phyloP scores from a whole-genome alignment of 2,113 vertebrate genomes.

The Pelvicachromis taeniatus region DNA sequence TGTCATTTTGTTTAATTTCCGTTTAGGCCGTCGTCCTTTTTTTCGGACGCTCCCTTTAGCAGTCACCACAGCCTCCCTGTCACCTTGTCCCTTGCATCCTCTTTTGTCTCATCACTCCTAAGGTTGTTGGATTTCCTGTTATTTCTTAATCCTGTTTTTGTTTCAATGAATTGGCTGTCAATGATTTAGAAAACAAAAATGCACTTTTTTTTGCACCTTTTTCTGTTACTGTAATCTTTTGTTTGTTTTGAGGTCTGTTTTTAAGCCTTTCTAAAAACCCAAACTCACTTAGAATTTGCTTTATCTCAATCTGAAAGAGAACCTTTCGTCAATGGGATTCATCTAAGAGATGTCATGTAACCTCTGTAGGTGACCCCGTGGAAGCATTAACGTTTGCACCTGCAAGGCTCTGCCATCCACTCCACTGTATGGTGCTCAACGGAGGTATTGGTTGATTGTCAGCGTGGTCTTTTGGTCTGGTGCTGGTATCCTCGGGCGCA shows the following conservation, averaged over 20 bases:
- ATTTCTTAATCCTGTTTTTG: too few species aligned
- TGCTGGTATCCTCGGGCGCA: not conserved
- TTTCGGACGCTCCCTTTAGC: not conserved
- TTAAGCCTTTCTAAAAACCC: not conserved
- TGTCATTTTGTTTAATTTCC: too few species aligned
- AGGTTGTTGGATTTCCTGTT: too few species aligned
- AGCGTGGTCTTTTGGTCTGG: not conserved
- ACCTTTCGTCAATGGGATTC: not conserved
- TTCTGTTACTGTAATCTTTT: not conserved
- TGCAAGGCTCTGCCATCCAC: not conserved
- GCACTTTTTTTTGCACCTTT: not conserved
- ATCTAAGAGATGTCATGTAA: not conserved
- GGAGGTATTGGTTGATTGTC: not conserved
- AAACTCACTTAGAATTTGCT: not conserved
- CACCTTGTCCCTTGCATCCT: not conserved
- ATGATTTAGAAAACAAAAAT: not conserved
- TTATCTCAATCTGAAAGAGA: not conserved
- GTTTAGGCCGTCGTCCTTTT: too few species aligned
- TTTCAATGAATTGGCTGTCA: not conserved
- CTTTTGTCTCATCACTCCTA: not conserved
- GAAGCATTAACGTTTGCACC: not conserved
- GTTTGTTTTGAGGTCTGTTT: rapidly evolving
- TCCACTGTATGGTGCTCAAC: not conserved
- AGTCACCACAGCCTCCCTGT: not conserved
- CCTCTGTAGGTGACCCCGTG: not conserved